These are phyloP conservation scores for Campoletis raptor DNA, from an alignment of 2,888 invertebrate species.

Conservation along the genomic window DNA sequence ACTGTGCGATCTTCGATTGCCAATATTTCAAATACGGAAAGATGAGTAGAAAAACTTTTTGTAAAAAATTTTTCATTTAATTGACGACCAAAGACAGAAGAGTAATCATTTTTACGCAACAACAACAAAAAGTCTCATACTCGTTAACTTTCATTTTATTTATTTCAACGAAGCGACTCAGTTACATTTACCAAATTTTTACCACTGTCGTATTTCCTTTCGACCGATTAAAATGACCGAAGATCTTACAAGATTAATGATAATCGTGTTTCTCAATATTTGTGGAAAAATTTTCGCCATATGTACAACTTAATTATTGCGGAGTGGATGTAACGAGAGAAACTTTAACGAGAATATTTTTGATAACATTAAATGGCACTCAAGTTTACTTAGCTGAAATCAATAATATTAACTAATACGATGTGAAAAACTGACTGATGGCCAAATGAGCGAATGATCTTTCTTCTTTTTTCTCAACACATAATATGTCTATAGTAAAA, in stretches of 20 bases:
- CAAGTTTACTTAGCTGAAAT: background rate
- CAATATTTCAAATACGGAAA: no score
- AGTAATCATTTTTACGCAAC: background rate
- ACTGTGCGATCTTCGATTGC: no score
- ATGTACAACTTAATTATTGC: no score
- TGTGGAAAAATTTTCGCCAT: conserved; percentile 5
- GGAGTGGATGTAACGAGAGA: background rate
- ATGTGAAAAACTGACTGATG: no score
- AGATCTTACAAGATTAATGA: conserved; percentile 12
- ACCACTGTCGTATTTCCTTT: background rate
- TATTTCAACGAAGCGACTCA: conserved; percentile 28
- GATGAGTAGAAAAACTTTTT: no score
- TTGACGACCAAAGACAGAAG: background rate
- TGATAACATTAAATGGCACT: background rate
- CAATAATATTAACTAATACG: background rate
- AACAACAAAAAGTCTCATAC: conserved; percentile 5
- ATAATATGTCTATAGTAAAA: background rate
- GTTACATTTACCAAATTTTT: conserved; percentile 50
- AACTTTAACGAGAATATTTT: background rate
- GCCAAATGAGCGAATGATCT: no score
- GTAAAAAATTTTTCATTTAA: background rate
- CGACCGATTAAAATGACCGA: background rate
- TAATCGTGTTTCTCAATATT: conserved; percentile 4
- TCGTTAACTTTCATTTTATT: conserved; percentile 60
- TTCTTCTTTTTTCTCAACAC: background rate